Base-by-base conservation (phyloP, 2,797 vertebrate species). In the Bradypodion ventrale region DNA sequence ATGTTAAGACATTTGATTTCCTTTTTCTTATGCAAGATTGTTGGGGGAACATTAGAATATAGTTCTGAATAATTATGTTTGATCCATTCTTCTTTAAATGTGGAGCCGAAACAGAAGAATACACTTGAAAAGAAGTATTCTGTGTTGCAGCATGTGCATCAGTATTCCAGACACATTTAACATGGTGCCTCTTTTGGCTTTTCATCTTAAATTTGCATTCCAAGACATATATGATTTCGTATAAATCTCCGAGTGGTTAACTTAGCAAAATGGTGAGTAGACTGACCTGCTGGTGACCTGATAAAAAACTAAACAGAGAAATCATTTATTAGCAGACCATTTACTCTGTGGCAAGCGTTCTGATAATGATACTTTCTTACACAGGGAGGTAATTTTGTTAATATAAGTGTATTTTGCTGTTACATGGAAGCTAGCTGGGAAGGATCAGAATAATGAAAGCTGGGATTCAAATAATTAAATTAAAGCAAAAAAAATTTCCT, bases 201-300 rank as follows among this genome's bases (percentile, higher is more conserved):
- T 75, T 23, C 75, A 85, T 83, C 85, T 89, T 89, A 66, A 84
- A 88, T 92, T 89, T 89, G 85, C 84, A 90, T 78, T 80, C 85
- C 78, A 84, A 84, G 1, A 6, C 27, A 83, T 59, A 84, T 87
- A 15, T 56, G 77, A 75, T 77, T 83, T 86, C 16, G 75, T 52
- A 27, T 9, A 13, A 84, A 74, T 35, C 68, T 32, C 85, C 77
- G 49, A 40, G 35, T 10, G 42, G 76, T 90, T 81, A 5, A 86
- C 72, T 85, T 75, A 63, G 32, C 16, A 29, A 87, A 56, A 82
- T 65, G 75, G 74, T 80, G 72, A 85, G 86, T 81, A 83, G 73
- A 85, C 75, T 85, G 62, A 46, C 0, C 44, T 82, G 29, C 29
- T n/a, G 6, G 35, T 5, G 10, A 10, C 52, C 77, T 32, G 23